A percentile compares a stretch with the other conserved stretches of the same genome.
Evolutionary conservation across 1,140 invertebrate species (phyloP).

Genomic region (Lepidostoma basale): DNA sequence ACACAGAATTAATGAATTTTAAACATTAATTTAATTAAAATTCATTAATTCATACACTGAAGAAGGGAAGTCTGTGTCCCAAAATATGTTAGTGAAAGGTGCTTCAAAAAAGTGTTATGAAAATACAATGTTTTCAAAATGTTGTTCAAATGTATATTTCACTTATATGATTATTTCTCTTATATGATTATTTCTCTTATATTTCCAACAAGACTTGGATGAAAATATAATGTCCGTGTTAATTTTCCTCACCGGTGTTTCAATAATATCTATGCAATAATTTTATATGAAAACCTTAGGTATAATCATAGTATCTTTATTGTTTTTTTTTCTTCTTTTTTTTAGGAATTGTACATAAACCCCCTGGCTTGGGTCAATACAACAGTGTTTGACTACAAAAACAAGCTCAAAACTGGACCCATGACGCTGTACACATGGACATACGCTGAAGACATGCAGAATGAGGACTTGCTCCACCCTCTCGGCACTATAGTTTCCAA

Average conservation of each 20-base stretch:
- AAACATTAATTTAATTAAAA: too few relatives aligned
- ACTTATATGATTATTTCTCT: background rate
- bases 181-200: background rate
- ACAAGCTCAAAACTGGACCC: slow-evolving; percentile 81
- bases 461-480: slow-evolving; percentile 86
- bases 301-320: slow-evolving; percentile 44
- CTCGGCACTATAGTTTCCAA: slow-evolving; percentile 86
- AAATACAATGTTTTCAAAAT: too few relatives aligned
- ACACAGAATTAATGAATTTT: too few relatives aligned
- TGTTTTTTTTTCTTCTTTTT: slow-evolving; percentile 42
- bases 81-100: too few relatives aligned
- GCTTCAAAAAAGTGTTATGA: too few relatives aligned
- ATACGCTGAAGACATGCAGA: slow-evolving; percentile 84
- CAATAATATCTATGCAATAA: too few relatives aligned
- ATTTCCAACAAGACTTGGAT: background rate
- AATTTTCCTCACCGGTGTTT: too few relatives aligned
- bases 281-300: too few relatives aligned
- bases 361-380: slow-evolving; percentile 94
- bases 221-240: too few relatives aligned
- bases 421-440: slow-evolving; percentile 91
- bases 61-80: too few relatives aligned
- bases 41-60: too few relatives aligned
- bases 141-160: too few relatives aligned
- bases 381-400: slow-evolving; percentile 92
- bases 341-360: slow-evolving; percentile 75